Conservation (phyloP, 2,113 vertebrate genomes). For the Odontesthes bonariensis region DNA sequence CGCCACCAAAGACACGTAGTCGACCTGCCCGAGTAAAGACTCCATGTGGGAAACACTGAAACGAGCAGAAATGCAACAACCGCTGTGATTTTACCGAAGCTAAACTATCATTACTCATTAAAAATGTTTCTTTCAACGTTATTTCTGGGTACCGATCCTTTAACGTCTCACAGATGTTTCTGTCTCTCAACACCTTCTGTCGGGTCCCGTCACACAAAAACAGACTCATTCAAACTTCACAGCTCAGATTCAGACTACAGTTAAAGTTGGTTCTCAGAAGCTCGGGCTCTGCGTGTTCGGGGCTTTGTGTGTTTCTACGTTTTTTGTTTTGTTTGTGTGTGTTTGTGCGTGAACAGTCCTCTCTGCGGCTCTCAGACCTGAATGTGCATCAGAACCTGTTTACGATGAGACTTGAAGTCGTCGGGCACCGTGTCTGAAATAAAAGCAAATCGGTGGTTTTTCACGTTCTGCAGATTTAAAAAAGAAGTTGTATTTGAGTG, state of each 20-base stretch:
- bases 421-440: conserved; percentile 73
- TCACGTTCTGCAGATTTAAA: neutral
- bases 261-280: conserved; percentile 7
- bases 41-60: too few relatives aligned
- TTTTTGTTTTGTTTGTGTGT: neutral
- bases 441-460: neutral
- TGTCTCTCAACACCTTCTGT: neutral
- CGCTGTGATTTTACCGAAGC: too few relatives aligned
- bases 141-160: too few relatives aligned
- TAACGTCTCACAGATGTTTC: neutral
- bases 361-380: conserved; percentile 58
- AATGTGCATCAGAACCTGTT: conserved; percentile 73
- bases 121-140: too few relatives aligned
- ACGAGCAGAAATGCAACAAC: too few relatives aligned
- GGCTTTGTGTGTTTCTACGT: neutral
- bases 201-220: neutral
- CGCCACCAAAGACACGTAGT: too few relatives aligned
- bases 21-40: too few relatives aligned
- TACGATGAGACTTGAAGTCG: conserved; percentile 66
- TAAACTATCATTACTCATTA: too few relatives aligned
- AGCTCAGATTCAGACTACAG: conserved; percentile 19
- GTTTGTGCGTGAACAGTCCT: neutral
- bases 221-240: neutral
- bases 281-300: neutral
- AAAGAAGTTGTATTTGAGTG: too few relatives aligned